phyloP scores from a whole-genome alignment of 1,140 invertebrate genomes.

The Adoxophyes honmai region DNA sequence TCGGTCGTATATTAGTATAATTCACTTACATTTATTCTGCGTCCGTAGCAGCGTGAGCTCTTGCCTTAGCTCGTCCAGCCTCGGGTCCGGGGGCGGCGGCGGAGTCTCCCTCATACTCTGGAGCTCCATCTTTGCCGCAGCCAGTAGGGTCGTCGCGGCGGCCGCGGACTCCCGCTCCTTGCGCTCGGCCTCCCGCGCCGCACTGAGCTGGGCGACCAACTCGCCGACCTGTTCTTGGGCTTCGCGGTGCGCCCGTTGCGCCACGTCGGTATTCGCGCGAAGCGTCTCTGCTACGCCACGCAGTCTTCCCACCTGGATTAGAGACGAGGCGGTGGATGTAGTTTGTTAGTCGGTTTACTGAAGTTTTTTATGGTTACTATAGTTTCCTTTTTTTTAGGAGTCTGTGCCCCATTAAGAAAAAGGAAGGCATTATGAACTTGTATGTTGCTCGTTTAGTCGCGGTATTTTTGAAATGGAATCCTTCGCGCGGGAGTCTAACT shows the following conservation, averaged over 20 bases:
- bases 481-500: too few relatives aligned
- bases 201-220: slow-evolving; percentile 77
- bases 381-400: too few relatives aligned
- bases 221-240: slow-evolving; percentile 76
- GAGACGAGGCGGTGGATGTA: too few relatives aligned
- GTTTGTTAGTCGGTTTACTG: too few relatives aligned
- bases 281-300: slow-evolving; percentile 76
- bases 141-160: slow-evolving; percentile 68
- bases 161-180: slow-evolving; percentile 48
- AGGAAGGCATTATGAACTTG: too few relatives aligned
- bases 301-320: slow-evolving; percentile 66
- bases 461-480: too few relatives aligned
- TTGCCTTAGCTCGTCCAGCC: slow-evolving; percentile 84
- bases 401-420: too few relatives aligned
- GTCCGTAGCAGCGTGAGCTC: slow-evolving; percentile 82
- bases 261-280: slow-evolving; percentile 78
- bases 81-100: slow-evolving; percentile 81
- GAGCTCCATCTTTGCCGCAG: slow-evolving; percentile 74
- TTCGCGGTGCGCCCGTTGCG: slow-evolving; percentile 76
- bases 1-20: too few relatives aligned
- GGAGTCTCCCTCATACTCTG: slow-evolving; percentile 68
- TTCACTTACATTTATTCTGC: slow-evolving; percentile 86
- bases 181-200: slow-evolving; percentile 75
- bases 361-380: too few relatives aligned
- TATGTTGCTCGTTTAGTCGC: too few relatives aligned